Conservation (phyloP, 2,797 vertebrate genomes). For the Rousettus madagascariensis region DNA sequence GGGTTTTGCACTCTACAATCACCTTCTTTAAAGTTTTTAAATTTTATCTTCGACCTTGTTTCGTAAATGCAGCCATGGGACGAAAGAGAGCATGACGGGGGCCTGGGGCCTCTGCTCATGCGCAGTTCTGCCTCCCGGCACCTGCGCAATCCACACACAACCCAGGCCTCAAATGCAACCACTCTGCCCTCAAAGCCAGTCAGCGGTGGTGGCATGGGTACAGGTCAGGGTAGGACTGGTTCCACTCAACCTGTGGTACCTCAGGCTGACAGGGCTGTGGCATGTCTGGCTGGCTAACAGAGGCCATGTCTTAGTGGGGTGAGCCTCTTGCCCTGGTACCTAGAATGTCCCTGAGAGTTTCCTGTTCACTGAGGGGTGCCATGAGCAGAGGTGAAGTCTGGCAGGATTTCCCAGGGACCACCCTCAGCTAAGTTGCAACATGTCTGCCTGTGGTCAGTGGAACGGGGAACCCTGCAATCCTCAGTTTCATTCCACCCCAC, state of each 20-base stretch:
- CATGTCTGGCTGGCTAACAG: background rate
- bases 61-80: background rate
- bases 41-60: background rate
- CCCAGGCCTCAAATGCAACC: background rate
- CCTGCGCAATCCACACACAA: rapidly evolving
- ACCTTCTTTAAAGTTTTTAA: background rate
- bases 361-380: background rate
- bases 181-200: background rate
- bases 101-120: background rate
- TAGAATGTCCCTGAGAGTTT: background rate
- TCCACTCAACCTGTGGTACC: too few relatives aligned
- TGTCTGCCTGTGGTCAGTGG: background rate
- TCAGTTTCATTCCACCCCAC: background rate
- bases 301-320: background rate
- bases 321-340: background rate
- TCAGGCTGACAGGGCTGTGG: too few relatives aligned
- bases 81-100: background rate
- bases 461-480: background rate
- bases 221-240: background rate
- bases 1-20: background rate
- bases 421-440: background rate
- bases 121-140: background rate
- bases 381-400: background rate
- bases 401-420: background rate
- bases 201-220: background rate